Conservation (phyloP, 2,797 vertebrate genomes). For the Sebastes trivittatus region DNA sequence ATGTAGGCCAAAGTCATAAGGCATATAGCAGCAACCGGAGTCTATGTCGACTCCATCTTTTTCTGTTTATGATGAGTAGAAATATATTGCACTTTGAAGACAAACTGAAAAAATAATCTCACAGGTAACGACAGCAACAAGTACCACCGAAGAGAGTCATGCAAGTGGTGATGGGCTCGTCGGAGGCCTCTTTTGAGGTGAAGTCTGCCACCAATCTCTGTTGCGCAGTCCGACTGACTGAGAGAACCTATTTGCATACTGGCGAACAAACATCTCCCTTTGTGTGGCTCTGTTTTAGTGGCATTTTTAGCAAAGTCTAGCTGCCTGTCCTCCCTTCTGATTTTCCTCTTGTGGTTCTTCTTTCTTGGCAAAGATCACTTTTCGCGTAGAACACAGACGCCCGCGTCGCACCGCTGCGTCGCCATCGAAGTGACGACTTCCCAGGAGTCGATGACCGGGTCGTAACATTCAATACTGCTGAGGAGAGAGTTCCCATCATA, state of each 20-base stretch:
- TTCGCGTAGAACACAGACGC: constrained; percentile 96
- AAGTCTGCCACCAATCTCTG: constrained; percentile 58
- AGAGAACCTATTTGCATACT: constrained; percentile 50
- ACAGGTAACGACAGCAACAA: constrained; percentile 70
- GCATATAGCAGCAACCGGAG: constrained; percentile 80
- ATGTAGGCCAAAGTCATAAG: constrained; percentile 78
- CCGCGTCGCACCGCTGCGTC: constrained; percentile 97
- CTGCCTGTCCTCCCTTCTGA: constrained; percentile 61
- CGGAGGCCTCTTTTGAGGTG: constrained; percentile 55
- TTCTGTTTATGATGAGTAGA: constrained; percentile 68
- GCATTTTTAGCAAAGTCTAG: constrained; percentile 68
- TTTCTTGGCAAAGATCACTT: constrained; percentile 83
- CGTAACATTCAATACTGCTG: constrained; percentile 98
- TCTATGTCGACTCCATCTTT: constrained; percentile 49
- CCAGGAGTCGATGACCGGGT: constrained; percentile 97
- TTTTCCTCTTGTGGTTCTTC: constrained; percentile 21
- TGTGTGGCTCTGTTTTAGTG: constrained; percentile 55
- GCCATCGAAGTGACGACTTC: constrained; percentile 99
- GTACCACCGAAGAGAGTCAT: constrained; percentile 70
- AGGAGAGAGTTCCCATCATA: constrained; percentile 98
- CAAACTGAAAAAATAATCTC: constrained; percentile 77
- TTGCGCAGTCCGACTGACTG: constrained; percentile 23
- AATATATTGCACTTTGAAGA: constrained; percentile 87
- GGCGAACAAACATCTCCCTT: constrained; percentile 46
- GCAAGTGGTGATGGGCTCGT: constrained; percentile 68